phyloP scores from a whole-genome alignment of 2,113 vertebrate species.

The Rhineura floridana region DNA sequence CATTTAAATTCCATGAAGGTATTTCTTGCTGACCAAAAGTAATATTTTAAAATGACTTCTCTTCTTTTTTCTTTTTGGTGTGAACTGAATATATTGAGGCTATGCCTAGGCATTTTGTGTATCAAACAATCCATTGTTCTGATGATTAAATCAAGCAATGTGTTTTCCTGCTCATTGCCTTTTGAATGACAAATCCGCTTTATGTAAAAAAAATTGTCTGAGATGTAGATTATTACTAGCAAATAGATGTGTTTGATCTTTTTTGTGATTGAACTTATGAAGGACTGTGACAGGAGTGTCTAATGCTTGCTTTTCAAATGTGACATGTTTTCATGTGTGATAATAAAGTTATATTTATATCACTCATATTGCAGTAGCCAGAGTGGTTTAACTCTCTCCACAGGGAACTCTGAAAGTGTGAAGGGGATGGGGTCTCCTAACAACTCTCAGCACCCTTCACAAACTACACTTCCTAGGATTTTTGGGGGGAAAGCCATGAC shows the following conservation, averaged over 20 bases:
- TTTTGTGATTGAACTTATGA: conserved; percentile 35
- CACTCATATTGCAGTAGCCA: too few species aligned
- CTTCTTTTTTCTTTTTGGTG: neutral
- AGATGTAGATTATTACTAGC: conserved; percentile 43
- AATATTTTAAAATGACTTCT: conserved; percentile 29
- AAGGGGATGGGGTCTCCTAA: too few species aligned
- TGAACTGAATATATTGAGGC: neutral
- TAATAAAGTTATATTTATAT: conserved; percentile 26
- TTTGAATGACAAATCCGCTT: conserved; percentile 39
- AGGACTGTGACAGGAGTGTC: conserved; percentile 19
- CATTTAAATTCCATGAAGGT: conserved; percentile 27
- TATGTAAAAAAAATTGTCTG: conserved; percentile 28
- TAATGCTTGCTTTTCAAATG: conserved; percentile 30
- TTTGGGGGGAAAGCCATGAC: too few species aligned
- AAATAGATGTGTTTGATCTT: conserved; percentile 55
- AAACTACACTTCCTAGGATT: too few species aligned
- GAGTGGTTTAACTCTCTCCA: too few species aligned
- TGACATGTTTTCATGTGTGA: conserved; percentile 37
- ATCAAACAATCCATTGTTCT: conserved; percentile 24
- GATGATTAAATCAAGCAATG: conserved; percentile 30
- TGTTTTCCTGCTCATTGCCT: conserved; percentile 18
- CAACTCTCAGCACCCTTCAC: too few species aligned
- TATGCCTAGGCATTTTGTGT: neutral
- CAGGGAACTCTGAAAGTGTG: too few species aligned
- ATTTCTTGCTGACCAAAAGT: conserved; percentile 44